phyloP scores from a whole-genome alignment of 2,113 vertebrate genomes.

The Zosterops hypoxanthus region DNA sequence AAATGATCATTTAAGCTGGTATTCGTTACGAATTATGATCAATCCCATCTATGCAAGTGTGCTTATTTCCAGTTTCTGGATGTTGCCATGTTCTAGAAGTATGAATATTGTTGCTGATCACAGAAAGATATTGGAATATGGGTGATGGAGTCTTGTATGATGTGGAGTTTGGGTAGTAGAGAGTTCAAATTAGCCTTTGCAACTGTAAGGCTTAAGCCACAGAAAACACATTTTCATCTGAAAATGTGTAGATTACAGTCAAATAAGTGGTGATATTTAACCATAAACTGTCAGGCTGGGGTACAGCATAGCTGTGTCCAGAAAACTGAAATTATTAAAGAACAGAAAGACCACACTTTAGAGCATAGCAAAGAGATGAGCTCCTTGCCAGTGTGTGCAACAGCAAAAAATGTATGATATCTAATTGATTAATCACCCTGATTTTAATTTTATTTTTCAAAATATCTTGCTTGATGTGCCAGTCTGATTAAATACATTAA shows the following conservation, averaged over 20 bases:
- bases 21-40: neutral
- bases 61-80: neutral
- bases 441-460: neutral
- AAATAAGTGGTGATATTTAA: neutral
- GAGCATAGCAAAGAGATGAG: neutral
- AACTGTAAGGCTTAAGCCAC: neutral
- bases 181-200: neutral
- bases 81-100: neutral
- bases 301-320: neutral
- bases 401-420: neutral
- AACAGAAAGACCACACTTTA: neutral
- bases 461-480: neutral
- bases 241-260: neutral
- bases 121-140: neutral
- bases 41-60: neutral
- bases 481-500: conserved; percentile 28
- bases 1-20: neutral
- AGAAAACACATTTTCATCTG: neutral
- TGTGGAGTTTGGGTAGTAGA: neutral
- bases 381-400: neutral
- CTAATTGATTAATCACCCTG: neutral
- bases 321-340: neutral
- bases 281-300: neutral
- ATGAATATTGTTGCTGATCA: neutral
- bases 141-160: neutral